Evolutionary conservation across 2,888 invertebrate genomes (phyloP).

Genomic region (Sphaeridia pumilis): DNA sequence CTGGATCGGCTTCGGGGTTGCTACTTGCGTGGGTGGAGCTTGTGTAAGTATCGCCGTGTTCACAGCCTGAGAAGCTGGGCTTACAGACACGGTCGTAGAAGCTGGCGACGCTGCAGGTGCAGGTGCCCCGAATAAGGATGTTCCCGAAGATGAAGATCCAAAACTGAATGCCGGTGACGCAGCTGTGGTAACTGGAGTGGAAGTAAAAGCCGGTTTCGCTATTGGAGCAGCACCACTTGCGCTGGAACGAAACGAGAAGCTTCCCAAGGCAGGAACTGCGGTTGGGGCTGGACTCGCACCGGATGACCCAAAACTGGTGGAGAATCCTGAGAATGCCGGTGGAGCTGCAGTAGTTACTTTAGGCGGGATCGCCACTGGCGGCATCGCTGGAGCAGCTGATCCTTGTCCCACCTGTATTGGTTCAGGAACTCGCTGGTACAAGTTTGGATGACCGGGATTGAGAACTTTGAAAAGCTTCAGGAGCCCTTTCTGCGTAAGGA

Average conservation of each 20-base stretch:
- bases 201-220: not conserved
- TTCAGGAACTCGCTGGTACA: constrained; percentile 1
- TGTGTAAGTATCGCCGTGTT: no score
- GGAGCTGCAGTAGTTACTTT: no score
- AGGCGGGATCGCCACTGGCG: not conserved
- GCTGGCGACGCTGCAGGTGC: no score
- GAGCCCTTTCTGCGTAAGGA: constrained; percentile 7
- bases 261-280: not conserved
- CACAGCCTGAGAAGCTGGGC: no score
- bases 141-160: no score
- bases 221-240: not conserved
- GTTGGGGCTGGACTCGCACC: not conserved
- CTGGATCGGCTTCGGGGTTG: no score
- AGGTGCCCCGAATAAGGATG: no score
- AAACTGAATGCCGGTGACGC: not conserved
- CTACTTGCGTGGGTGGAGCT: no score
- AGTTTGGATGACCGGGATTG: constrained; percentile 4
- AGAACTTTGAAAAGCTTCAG: constrained; percentile 3
- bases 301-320: not conserved
- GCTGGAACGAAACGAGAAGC: not conserved
- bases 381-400: not conserved
- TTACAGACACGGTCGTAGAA: no score
- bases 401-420: not conserved
- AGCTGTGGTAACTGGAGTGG: not conserved
- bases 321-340: not conserved